Conservation (phyloP, 2,797 vertebrate genomes). For the Tolypeutes matacus region DNA sequence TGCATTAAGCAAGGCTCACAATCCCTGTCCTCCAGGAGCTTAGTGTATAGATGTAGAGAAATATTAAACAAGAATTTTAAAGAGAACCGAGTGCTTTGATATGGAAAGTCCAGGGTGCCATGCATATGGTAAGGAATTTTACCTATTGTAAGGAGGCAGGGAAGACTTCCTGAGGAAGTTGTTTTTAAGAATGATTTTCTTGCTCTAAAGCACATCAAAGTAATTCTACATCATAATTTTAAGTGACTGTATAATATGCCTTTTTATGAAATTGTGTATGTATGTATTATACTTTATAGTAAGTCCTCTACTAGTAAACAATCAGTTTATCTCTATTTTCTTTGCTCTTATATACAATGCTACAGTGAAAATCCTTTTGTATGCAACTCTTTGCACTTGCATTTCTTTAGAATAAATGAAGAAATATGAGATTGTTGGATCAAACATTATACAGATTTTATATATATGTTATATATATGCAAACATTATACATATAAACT, state of each 20-base stretch:
- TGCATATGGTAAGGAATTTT: conserved; percentile 11
- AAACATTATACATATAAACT: neutral
- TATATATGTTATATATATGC: neutral
- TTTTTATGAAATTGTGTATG: neutral
- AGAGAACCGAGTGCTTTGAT: neutral
- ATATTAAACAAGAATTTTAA: neutral
- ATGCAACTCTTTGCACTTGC: neutral
- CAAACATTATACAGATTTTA: neutral
- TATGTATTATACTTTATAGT: neutral
- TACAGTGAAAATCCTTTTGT: neutral
- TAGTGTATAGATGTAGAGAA: neutral
- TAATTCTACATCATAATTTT: conserved; percentile 1
- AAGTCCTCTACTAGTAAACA: neutral
- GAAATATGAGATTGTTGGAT: neutral
- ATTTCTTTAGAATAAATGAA: conserved; percentile 12
- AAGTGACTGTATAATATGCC: neutral
- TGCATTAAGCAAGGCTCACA: neutral
- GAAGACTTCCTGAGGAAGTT: neutral
- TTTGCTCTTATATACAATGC: neutral
- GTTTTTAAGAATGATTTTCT: conserved; percentile 37
- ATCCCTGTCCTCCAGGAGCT: neutral
- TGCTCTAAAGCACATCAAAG: neutral
- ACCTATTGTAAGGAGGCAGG: neutral
- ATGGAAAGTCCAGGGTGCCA: neutral
- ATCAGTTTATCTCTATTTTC: neutral